Conservation (phyloP, 2,113 vertebrate species). For the Saccopteryx leptura region DNA sequence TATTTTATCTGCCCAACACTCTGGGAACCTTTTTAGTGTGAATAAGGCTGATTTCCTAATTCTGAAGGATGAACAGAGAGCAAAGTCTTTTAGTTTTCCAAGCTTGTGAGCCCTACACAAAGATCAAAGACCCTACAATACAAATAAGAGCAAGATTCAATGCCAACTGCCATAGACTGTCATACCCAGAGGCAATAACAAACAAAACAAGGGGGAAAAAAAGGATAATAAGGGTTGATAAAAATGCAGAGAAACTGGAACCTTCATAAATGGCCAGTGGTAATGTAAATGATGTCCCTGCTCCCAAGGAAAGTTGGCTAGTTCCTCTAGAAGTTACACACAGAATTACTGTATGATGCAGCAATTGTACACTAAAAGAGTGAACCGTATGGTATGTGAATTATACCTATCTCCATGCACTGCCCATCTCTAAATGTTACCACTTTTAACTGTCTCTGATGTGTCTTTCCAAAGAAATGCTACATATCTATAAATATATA, state of each 20-base stretch:
- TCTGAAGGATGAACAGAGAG: background rate
- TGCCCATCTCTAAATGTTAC: background rate
- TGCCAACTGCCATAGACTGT: background rate
- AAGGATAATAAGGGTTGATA: background rate
- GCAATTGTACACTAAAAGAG: background rate
- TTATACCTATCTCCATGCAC: background rate
- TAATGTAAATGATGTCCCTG: background rate
- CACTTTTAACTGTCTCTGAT: background rate
- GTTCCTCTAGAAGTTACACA: background rate
- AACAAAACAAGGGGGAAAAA: background rate
- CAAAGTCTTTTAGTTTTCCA: background rate
- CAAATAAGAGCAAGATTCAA: slow-evolving; percentile 11
- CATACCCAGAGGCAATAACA: background rate
- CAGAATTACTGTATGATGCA: background rate
- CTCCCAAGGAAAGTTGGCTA: background rate
- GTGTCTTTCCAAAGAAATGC: background rate
- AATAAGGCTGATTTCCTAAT: slow-evolving; percentile 17
- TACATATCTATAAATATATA: background rate
- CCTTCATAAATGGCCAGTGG: background rate
- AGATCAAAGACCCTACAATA: background rate
- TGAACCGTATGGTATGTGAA: background rate
- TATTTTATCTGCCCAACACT: no score
- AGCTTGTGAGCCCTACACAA: background rate
- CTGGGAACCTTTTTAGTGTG: background rate
- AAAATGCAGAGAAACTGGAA: background rate